Evolutionary conservation across 2,113 vertebrate genomes (phyloP), one percentile per base, ranked within the genome.

Genomic region (Cephalopholis sonnerati): DNA sequence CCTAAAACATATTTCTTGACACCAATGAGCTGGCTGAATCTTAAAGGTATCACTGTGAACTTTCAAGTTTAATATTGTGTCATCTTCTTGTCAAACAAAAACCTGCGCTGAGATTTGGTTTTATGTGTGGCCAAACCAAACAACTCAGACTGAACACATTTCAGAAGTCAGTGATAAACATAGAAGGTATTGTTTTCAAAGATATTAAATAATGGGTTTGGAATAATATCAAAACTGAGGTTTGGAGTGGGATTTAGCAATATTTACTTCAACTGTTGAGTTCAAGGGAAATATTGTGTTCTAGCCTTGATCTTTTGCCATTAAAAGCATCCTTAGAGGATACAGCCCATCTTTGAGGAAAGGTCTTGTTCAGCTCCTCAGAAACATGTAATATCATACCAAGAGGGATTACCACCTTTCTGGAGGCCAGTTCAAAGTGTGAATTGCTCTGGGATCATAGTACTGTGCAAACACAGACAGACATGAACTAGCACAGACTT

Each of bases 401-500:
- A 73, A 50, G 44, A 74, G 55, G 15, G 46, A 61, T 8, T 68
- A 18, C 0, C 55, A 39, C 62, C 76, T 74, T 74, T 79, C 20
- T 44, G 15, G 61, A 7, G 0, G 46, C 22, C 44, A 27, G 54
- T 66, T 48, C 79, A 82, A 79, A 71, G 59, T 82, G 63, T 61
- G 71, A 84, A 86, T 65, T 79, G 7, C 57, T 84, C 41, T 7
- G 46, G 41, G 68, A 70, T 71, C 79, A 51, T 15, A 63, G 54
- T 72, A 68, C 70, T 75, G 25, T 78, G 62, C 73, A 82, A 81
- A 81, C 46, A 81, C 57, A 74, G 67, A 66, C 46, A 68, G 25
- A 24, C 24, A n/a, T 54, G 63, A 82, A 59, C 39, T 9, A 17
- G 16, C 53, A 4, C 16, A 4, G 9, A 64, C 71, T 41, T 68